Base-by-base conservation (phyloP, 2,888 invertebrate species). In the Pomacea canaliculata region DNA sequence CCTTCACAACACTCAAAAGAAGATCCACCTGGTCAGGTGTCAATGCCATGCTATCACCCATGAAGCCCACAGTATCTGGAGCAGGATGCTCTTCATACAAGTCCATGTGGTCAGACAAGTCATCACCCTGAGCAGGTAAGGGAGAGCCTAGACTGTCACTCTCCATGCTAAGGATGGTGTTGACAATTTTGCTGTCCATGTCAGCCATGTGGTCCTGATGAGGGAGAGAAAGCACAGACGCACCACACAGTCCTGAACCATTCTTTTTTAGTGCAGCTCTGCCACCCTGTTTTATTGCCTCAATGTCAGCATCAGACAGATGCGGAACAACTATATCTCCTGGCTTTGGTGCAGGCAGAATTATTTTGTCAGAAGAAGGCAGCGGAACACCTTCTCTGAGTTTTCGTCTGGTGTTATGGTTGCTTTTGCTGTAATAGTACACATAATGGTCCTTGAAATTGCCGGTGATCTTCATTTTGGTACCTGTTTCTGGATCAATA, bases 391-490 rank as follows among this genome's bases (percentile, higher is more conserved):
- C 67, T 46, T 85, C 84, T 60, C 82, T 81, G 74, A 85, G 83
- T 75, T 84, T 82, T 71, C 87, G 75, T 37, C 86, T 77, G 9
- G 88, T 80, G 59, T 86, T 87, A n/a, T 88, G 80, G 49, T 85
- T 84, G 48, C 86, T 88, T 75, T 89, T 90, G 48, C 88, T 88
- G 68, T 89, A 86, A 79, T 87, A 91, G 79, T 90, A 91, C n/a
- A 91, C 89, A 85, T 88, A 91, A 73, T 91, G 88, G 80, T 91
- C 88, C 80, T 90, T 87, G 78, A 87, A 90, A 77, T 85, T 87
- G 13, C 90, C 90, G 12, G 89, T 89, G 51, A 90, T 90, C 82
- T 90, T 90, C n/a, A 90, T 85, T 76, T 87, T 87, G 46, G 86
- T 83, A 67, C 80, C 83, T 59, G 80, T 80, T 60, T 80, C 80